phyloP scores from a whole-genome alignment of 1,140 invertebrate genomes.

The Geopemphigus sp. region DNA sequence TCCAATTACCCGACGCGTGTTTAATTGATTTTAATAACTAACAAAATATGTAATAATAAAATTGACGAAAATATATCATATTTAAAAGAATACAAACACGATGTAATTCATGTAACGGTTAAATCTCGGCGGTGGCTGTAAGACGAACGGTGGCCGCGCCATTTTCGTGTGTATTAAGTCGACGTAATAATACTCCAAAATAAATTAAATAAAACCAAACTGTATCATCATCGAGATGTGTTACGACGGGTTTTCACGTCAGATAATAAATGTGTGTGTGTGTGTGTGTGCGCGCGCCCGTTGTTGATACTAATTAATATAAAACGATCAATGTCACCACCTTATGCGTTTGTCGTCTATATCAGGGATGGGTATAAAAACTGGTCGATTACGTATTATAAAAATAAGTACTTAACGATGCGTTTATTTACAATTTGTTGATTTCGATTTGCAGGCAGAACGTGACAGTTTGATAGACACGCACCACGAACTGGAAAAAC shows the following conservation, averaged over 20 bases:
- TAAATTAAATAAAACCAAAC: neutral
- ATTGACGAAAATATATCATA: no score
- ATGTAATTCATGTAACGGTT: no score
- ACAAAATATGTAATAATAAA: no score
- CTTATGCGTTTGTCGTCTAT: neutral
- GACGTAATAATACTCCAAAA: no score
- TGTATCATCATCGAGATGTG: neutral
- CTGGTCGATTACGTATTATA: neutral
- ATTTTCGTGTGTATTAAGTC: neutral
- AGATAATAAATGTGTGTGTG: neutral
- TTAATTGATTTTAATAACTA: no score
- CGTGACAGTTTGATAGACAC: constrained; percentile 60
- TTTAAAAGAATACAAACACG: no score
- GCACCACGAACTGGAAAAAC: constrained; percentile 58
- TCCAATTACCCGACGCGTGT: no score
- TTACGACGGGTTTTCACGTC: neutral
- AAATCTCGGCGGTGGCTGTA: no score
- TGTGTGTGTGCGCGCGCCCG: no score
- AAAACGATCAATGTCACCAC: neutral
- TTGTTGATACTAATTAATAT: neutral
- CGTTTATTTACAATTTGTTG: neutral
- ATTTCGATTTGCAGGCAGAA: constrained; percentile 58
- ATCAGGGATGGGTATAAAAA: neutral
- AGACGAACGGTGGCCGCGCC: no score
- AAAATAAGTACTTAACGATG: neutral